Percentiles rank a stretch among this genome's conserved stretches.
Conservation (phyloP, 2,113 vertebrate species). For the Nanorana parkeri region DNA sequence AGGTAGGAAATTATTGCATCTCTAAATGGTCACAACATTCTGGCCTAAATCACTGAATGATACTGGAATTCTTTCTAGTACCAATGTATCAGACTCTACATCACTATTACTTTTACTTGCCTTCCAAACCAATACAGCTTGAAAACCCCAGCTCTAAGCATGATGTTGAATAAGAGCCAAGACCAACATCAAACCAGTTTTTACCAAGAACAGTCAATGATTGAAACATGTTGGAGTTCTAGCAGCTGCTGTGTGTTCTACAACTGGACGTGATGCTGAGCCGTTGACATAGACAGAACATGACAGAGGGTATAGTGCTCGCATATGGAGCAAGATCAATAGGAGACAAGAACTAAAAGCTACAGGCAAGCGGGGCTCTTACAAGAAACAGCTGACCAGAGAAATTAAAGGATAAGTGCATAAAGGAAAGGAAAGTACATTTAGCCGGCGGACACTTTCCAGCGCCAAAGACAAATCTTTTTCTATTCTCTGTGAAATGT, state of each 20-base stretch:
- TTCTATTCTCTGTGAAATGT: not conserved
- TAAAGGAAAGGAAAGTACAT: not conserved
- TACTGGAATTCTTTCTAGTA: slow-evolving; percentile 21
- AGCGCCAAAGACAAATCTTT: not conserved
- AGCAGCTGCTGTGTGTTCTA: slow-evolving; percentile 46
- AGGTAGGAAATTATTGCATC: slow-evolving; percentile 14
- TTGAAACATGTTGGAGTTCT: slow-evolving; percentile 27
- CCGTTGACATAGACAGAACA: slow-evolving; percentile 21
- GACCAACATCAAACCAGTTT: slow-evolving; percentile 10
- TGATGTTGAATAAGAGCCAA: slow-evolving; percentile 28
- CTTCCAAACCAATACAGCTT: slow-evolving; percentile 20
- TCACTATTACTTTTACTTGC: not conserved
- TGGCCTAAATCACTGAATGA: not conserved
- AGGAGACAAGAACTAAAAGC: slow-evolving; percentile 5
- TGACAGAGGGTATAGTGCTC: slow-evolving; percentile 35
- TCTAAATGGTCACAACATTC: not conserved
- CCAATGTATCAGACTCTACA: not conserved
- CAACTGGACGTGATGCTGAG: slow-evolving; percentile 41
- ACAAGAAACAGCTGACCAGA: slow-evolving; percentile 23
- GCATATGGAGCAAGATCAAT: slow-evolving; percentile 36
- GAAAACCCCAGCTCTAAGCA: slow-evolving; percentile 11
- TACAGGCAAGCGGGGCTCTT: not conserved
- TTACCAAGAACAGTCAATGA: slow-evolving; percentile 1
- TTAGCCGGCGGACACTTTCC: not conserved
- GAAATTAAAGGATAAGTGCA: not conserved